phyloP scores from a whole-genome alignment of 2,888 invertebrate genomes.

The Oscheius myriophilus region DNA sequence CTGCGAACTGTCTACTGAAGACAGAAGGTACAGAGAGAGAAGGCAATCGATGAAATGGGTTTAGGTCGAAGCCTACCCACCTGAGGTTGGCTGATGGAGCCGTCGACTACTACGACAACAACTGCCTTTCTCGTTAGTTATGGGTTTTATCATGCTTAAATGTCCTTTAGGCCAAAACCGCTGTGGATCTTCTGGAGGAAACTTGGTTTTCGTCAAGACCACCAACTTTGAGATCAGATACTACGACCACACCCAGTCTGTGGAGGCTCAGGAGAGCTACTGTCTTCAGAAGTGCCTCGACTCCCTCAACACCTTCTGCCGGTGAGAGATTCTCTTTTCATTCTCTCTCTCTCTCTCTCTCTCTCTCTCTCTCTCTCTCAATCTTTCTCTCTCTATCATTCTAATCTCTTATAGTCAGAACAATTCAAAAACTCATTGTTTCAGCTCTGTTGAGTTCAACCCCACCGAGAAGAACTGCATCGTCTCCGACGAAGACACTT shows the following conservation, averaged over 20 bases:
- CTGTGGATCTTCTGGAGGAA: conserved; percentile 70
- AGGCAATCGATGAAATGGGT: neutral
- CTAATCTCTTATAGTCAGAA: no score
- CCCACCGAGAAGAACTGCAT: conserved; percentile 70
- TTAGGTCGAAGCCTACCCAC: conserved; percentile 73
- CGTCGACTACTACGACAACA: conserved; percentile 76
- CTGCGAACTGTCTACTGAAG: conserved; percentile 74
- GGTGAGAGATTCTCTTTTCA: conserved; percentile 33
- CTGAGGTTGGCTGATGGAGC: conserved; percentile 72
- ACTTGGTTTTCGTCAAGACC: conserved; percentile 70
- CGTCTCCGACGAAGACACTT: conserved; percentile 70
- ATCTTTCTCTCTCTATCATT: no score
- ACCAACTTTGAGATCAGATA: conserved; percentile 70
- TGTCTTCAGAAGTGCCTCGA: conserved; percentile 71
- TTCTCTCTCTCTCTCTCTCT: no score
- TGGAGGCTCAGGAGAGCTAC: conserved; percentile 70
- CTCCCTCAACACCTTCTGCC: conserved; percentile 70
- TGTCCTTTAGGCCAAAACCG: conserved; percentile 65
- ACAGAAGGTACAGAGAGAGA: conserved; percentile 61
- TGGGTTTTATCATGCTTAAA: neutral
- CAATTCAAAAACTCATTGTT: conserved; percentile 7
- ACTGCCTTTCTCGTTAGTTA: conserved; percentile 74
- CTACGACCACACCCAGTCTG: conserved; percentile 70
- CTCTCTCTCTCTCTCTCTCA: no score
- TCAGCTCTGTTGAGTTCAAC: conserved; percentile 69